A percentile compares a stretch with the other conserved stretches of the same genome.
These are phyloP conservation scores for Meloidogyne chitwoodi DNA, from an alignment of 1,140 invertebrate species.

Conservation along the genomic window DNA sequence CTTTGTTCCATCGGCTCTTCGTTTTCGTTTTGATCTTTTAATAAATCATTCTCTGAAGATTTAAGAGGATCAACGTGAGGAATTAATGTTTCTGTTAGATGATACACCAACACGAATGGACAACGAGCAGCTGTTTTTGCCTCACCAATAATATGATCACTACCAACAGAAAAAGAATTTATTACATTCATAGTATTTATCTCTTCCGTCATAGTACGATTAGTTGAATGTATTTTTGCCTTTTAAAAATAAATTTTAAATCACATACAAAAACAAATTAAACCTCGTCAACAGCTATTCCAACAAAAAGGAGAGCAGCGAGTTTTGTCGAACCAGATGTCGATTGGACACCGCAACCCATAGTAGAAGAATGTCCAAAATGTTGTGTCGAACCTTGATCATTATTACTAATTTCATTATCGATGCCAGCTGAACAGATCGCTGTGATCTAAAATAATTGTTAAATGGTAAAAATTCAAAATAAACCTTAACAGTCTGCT, in stretches of 20 bases:
- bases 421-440: neutral
- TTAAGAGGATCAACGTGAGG: neutral
- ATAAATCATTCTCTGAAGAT: neutral
- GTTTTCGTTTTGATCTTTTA: neutral
- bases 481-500: neutral
- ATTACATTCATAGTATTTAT: neutral
- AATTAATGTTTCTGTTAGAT: slow-evolving; percentile 10
- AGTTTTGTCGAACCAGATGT: neutral
- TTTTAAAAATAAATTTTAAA: neutral
- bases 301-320: neutral
- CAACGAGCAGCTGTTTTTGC: neutral
- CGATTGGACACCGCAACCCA: neutral
- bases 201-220: neutral
- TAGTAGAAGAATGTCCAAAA: neutral
- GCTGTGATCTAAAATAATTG: neutral
- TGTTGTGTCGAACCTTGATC: neutral
- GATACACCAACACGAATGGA: slow-evolving; percentile 20
- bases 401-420: neutral
- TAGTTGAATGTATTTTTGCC: neutral
- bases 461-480: neutral
- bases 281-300: neutral
- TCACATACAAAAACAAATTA: neutral
- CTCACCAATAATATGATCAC: neutral
- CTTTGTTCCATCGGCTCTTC: neutral
- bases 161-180: neutral